A percentile compares a stretch with the other conserved stretches of the same genome.
Evolutionary conservation across 2,888 invertebrate species (phyloP).

Genomic region (Halictus quadricinctus): DNA sequence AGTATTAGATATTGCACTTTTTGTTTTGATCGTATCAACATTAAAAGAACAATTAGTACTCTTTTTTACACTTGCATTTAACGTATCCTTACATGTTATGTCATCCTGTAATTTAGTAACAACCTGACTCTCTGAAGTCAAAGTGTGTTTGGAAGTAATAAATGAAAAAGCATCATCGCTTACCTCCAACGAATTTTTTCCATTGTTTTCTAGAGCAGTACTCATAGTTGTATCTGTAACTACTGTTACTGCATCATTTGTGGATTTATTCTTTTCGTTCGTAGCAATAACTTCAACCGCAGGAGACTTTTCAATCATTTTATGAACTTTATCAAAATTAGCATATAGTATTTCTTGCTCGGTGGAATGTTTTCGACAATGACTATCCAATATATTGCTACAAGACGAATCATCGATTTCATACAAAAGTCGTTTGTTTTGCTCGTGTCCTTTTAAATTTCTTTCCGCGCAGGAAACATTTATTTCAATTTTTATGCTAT

Average conservation of each 20-base stretch:
- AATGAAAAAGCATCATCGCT: constrained; percentile 10
- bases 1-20: constrained; percentile 47
- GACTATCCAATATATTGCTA: constrained; percentile 26
- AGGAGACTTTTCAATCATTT: constrained; percentile 5
- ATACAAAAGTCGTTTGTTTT: constrained; percentile 35
- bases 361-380: constrained; percentile 26
- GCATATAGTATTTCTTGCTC: constrained; percentile 8
- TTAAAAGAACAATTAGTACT: constrained; percentile 5
- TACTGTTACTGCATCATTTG: neutral
- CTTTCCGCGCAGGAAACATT: constrained; percentile 78
- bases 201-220: neutral
- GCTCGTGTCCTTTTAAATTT: constrained; percentile 51
- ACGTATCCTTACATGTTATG: constrained; percentile 18
- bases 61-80: constrained; percentile 1
- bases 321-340: constrained; percentile 4
- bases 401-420: constrained; percentile 31
- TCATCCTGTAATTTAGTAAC: constrained; percentile 24
- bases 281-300: neutral
- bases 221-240: neutral
- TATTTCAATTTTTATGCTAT: constrained; percentile 79
- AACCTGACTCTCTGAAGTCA: constrained; percentile 18
- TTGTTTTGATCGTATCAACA: constrained; percentile 23
- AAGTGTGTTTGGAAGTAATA: constrained; percentile 22
- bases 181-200: constrained; percentile 20
- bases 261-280: neutral